phyloP scores from a whole-genome alignment of 2,797 vertebrate genomes.

The Hoplostethus mediterraneus region DNA sequence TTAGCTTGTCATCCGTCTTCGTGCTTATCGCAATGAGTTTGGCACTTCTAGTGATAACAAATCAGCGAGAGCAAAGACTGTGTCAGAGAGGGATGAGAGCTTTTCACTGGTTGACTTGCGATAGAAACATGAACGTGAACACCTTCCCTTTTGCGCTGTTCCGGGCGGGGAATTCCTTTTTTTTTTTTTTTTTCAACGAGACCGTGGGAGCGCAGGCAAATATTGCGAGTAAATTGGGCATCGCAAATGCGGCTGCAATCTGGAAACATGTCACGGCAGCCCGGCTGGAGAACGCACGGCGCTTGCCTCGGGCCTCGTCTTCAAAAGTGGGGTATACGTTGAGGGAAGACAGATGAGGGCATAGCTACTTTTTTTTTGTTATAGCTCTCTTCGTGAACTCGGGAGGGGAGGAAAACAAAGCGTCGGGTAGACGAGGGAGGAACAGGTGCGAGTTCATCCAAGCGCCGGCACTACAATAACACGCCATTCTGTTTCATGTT shows the following conservation, averaged over 20 bases:
- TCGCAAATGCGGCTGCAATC: slow-evolving; percentile 18
- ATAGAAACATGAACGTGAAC: slow-evolving; percentile 34
- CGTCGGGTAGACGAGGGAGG: neutral
- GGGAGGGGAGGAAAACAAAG: neutral
- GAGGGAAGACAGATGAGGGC: slow-evolving; percentile 38
- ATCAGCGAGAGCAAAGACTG: neutral
- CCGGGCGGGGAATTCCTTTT: slow-evolving; percentile 9
- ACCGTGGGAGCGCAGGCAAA: slow-evolving; percentile 1
- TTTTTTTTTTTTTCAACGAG: slow-evolving; percentile 38
- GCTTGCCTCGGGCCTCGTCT: slow-evolving; percentile 22
- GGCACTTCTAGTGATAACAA: slow-evolving; percentile 14
- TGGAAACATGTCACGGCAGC: slow-evolving; percentile 36
- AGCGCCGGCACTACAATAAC: slow-evolving; percentile 13
- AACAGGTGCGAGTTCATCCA: slow-evolving; percentile 13
- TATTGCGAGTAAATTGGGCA: slow-evolving; percentile 32
- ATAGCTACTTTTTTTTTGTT: neutral
- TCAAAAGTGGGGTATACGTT: slow-evolving; percentile 19
- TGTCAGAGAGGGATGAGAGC: slow-evolving; percentile 9
- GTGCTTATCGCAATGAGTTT: neutral
- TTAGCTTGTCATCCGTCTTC: neutral
- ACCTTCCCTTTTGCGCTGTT: slow-evolving; percentile 34
- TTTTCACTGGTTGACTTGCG: slow-evolving; percentile 7
- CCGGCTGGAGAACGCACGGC: slow-evolving; percentile 14
- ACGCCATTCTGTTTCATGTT: slow-evolving; percentile 46
- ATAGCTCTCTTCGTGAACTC: slow-evolving; percentile 20